Evolutionary conservation across 2,888 invertebrate species (phyloP).

Genomic region (Anodontia alba): DNA sequence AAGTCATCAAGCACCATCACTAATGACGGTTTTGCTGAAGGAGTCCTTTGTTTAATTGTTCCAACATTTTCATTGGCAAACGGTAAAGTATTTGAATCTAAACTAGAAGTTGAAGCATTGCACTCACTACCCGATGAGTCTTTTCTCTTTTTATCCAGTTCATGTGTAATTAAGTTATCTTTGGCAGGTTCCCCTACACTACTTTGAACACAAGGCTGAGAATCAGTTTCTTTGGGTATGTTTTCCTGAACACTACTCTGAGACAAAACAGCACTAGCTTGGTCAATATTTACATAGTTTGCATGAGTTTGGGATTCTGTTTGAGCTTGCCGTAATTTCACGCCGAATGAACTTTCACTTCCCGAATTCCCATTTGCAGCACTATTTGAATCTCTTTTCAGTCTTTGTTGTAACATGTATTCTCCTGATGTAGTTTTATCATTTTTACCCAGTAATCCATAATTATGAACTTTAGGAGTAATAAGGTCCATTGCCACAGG

Average conservation of each 20-base stretch:
- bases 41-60: slow-evolving; percentile 94
- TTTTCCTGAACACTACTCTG: slow-evolving; percentile 42
- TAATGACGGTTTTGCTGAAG: slow-evolving; percentile 78
- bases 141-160: slow-evolving; percentile 52
- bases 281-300: slow-evolving; percentile 37
- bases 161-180: slow-evolving; percentile 37
- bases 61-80: slow-evolving; percentile 99
- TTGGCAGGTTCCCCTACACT: slow-evolving; percentile 23
- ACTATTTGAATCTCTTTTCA: slow-evolving; percentile 59
- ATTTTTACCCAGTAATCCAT: slow-evolving; percentile 76
- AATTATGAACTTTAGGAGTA: slow-evolving; percentile 80
- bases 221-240: slow-evolving; percentile 28
- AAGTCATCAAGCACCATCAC: slow-evolving; percentile 69
- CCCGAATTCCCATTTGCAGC: slow-evolving; percentile 44
- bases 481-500: slow-evolving; percentile 82
- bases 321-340: slow-evolving; percentile 60
- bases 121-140: slow-evolving; percentile 69
- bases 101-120: slow-evolving; percentile 89
- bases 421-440: slow-evolving; percentile 65
- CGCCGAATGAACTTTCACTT: slow-evolving; percentile 64
- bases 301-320: slow-evolving; percentile 44
- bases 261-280: slow-evolving; percentile 38
- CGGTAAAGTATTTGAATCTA: slow-evolving; percentile 94
- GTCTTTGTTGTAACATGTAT: slow-evolving; percentile 67
- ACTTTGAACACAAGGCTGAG: slow-evolving; percentile 61